Base-by-base conservation (phyloP, 2,797 vertebrate species). In the Distichodus sexfasciatus region DNA sequence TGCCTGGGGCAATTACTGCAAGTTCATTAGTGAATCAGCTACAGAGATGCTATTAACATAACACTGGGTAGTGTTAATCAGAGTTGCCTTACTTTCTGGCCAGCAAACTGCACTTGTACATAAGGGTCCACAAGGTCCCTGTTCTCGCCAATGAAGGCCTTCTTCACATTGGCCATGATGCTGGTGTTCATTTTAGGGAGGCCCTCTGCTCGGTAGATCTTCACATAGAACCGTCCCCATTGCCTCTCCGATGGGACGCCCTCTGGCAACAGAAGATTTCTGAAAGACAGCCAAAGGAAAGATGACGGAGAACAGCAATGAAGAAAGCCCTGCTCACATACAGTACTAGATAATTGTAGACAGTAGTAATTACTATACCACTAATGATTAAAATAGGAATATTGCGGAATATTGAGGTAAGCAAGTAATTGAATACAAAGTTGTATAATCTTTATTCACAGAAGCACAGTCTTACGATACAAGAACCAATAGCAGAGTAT, bases 111-210 rank as follows among this genome's bases (percentile, higher is more conserved):
- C 47, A 99, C 93, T 84, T 93, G 95, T 48, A 97, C 95, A 0
- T 98, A 99, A 19, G 97, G 97, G 80, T 99, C 97, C 1, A 98
- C 96, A 44, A 99, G 85, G 84, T 98, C 97, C 75, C 94, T 97
- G 82, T 98, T 98, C 71, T 98, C 96, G 0, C 97, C 96, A 0
- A 93, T 98, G 71, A 99, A 94, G 0, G 96, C 97, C 86, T 99
- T 99, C 84, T 99, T 99, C 71, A 99, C 90, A 0, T 99, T 99
- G 82, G 97, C 96, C 96, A 99, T 96, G 84, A 99, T 94, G 89
- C 95, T 97, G 44, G 96, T 94, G 90, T 99, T 99, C 97, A 99
- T 98, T 1, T 94, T 91, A 11, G 97, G 97, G n/a, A 99, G 90
- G 0, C 97, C 97, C 76, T 98, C 96, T 0, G 97, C 97, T 4